Evolutionary conservation across 2,888 invertebrate species (phyloP).

Genomic region (Chirona hameri): DNA sequence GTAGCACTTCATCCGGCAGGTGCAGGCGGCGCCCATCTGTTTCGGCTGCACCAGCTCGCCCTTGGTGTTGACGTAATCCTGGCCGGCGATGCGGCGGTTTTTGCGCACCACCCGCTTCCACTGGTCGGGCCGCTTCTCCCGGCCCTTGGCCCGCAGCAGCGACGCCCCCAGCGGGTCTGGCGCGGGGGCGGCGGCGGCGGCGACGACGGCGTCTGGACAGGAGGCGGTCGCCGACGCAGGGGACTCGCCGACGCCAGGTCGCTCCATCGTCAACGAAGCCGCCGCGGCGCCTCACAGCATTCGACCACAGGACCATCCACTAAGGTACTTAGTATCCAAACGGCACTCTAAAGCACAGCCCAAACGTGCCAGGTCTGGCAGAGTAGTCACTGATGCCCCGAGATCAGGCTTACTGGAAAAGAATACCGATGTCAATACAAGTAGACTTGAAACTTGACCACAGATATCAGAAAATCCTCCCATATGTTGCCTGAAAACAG

Average conservation of each 20-base stretch:
- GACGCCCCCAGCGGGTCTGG: neutral
- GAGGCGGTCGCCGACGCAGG: neutral
- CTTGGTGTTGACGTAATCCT: constrained; percentile 57
- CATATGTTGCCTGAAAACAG: no score
- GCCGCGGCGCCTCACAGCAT: neutral
- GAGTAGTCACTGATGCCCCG: no score
- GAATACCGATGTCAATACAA: no score
- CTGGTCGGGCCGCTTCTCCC: constrained; percentile 43
- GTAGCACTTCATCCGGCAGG: constrained; percentile 55
- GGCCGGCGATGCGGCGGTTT: constrained; percentile 55
- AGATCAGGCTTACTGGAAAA: no score
- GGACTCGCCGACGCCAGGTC: neutral
- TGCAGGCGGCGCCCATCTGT: constrained; percentile 55
- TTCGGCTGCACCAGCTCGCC: constrained; percentile 57
- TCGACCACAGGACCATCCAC: neutral
- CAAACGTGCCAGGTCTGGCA: no score
- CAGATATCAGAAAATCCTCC: no score
- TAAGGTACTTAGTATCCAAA: neutral
- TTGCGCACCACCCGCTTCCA: constrained; percentile 60
- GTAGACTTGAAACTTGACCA: no score
- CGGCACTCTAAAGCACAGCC: no score
- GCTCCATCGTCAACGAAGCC: neutral
- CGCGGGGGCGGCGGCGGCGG: neutral
- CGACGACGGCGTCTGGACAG: neutral
- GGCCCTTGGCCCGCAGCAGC: neutral